Evolutionary conservation across 1,140 invertebrate genomes (phyloP).

Genomic region (Phymorhynchus buccinoides): DNA sequence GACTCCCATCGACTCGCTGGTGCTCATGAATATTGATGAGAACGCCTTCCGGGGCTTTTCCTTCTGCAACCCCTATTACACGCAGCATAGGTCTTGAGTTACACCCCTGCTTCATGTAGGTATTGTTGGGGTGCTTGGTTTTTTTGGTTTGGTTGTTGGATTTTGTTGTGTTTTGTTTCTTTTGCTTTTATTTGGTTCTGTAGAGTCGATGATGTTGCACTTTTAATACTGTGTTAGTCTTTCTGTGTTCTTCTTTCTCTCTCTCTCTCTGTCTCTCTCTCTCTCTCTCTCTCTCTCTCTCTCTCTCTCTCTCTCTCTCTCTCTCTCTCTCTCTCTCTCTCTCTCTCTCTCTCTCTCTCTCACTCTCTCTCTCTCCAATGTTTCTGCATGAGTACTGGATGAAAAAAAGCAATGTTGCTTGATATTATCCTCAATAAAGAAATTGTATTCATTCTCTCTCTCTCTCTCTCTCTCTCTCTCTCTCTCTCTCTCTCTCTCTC

Average conservation of each 20-base stretch:
- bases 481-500: not conserved
- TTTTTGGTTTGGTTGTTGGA: conserved; percentile 28
- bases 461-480: conserved; percentile 7
- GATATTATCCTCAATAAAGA: too few relatives aligned
- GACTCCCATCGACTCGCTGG: conserved; percentile 77
- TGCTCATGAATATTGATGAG: conserved; percentile 78
- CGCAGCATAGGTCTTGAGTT: conserved; percentile 42
- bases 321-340: conserved; percentile 10
- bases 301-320: conserved; percentile 9
- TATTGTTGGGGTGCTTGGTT: conserved; percentile 33
- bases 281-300: conserved; percentile 11
- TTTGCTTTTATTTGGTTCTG: not conserved
- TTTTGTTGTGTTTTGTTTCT: conserved; percentile 21
- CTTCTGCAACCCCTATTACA: conserved; percentile 77
- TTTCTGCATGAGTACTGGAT: too few relatives aligned
- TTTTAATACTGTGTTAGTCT: not conserved
- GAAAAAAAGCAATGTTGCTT: too few relatives aligned
- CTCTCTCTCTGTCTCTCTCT: not conserved
- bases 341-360: not conserved
- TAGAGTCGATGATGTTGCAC: too few relatives aligned
- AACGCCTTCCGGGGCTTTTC: conserved; percentile 78
- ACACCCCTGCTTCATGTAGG: conserved; percentile 35
- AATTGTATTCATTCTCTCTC: too few relatives aligned
- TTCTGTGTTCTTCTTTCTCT: not conserved
- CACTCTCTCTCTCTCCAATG: not conserved